Evolutionary conservation across 2,113 vertebrate species (phyloP), one percentile per base, ranked within the genome.

Genomic region (Ahaetulla prasina): DNA sequence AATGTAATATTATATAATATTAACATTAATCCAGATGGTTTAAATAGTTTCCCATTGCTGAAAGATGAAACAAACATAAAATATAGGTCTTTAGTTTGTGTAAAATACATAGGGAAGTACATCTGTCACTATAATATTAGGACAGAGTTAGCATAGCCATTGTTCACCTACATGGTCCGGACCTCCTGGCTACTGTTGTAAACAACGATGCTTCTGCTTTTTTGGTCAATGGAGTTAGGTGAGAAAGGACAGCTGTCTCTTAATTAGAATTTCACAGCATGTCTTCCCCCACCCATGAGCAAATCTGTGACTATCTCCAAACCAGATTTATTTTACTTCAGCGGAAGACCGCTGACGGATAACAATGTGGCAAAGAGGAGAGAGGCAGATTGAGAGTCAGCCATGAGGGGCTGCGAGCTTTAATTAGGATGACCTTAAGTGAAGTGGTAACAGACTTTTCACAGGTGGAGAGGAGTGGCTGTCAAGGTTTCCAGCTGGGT

Each of bases 201-300:
- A 95, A 53, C 84, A 87, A 45, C 22, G 8, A 14, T 94, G 92
- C 68, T 22, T 0, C 11, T 45, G 30, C 52, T 18, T 23, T 80
- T 45, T 94, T 68, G 39, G 47, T 92, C 55, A 68, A 47, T 39
- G 93, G 88, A 87, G 57, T 90, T 27, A 23, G 60, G 88, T 27
- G 94, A 94, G 92, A 89, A 80, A 96, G 91, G 94, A 93, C 97
- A 96, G 96, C 97, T 97, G 97, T 89, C 90, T 94, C 93, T 95
- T 96, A 94, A 89, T 97, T 95, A 86, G 94, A 93, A 68, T 96
- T 88, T 96, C 95, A 94, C 96, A 92, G 95, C 92, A 49, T 97
- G 95, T 92, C 93, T 94, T 96, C 43, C 96, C 96, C 95, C 95
- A 89, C 35, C 35, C 74, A 89, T 89, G 96, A 52, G 95, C 90